Evolutionary conservation across 2,888 invertebrate genomes (phyloP).

Genomic region (Synergus laeviventris): DNA sequence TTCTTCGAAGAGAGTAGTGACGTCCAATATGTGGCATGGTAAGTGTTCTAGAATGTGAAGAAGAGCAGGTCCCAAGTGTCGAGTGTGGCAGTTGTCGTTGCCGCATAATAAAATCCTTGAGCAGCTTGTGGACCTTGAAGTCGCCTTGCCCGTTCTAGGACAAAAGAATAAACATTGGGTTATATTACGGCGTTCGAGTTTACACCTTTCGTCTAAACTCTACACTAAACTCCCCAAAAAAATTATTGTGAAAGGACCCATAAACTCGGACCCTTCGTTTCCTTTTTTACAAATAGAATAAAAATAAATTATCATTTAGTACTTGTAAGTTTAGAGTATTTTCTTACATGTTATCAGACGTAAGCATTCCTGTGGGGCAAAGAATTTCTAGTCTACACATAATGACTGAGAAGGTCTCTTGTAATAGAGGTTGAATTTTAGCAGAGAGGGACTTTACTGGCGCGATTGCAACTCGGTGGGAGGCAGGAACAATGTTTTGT

Average conservation of each 20-base stretch:
- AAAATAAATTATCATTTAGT: too few species aligned
- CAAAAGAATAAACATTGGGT: neutral
- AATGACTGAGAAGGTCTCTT: slow-evolving; percentile 75
- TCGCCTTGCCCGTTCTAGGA: slow-evolving; percentile 55
- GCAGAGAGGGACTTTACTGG: slow-evolving; percentile 79
- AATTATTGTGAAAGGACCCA: too few species aligned
- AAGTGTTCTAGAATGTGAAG: slow-evolving; percentile 86
- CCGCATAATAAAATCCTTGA: slow-evolving; percentile 78
- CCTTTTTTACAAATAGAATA: too few species aligned
- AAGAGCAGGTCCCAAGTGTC: slow-evolving; percentile 86
- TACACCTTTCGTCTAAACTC: too few species aligned
- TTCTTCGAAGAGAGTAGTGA: slow-evolving; percentile 81
- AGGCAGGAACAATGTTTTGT: slow-evolving; percentile 82
- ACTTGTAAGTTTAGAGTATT: neutral
- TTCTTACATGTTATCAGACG: slow-evolving; percentile 75
- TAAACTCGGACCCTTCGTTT: too few species aligned
- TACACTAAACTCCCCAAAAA: too few species aligned
- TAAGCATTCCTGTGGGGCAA: slow-evolving; percentile 78
- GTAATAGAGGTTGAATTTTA: slow-evolving; percentile 80
- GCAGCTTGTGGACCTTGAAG: slow-evolving; percentile 67
- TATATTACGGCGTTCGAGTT: too few species aligned
- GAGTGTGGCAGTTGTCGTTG: slow-evolving; percentile 79
- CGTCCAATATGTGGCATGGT: slow-evolving; percentile 83
- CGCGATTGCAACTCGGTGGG: slow-evolving; percentile 79
- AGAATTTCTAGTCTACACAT: slow-evolving; percentile 76